Conservation (phyloP, 2,113 vertebrate species). For the Chaetodon auriga region DNA sequence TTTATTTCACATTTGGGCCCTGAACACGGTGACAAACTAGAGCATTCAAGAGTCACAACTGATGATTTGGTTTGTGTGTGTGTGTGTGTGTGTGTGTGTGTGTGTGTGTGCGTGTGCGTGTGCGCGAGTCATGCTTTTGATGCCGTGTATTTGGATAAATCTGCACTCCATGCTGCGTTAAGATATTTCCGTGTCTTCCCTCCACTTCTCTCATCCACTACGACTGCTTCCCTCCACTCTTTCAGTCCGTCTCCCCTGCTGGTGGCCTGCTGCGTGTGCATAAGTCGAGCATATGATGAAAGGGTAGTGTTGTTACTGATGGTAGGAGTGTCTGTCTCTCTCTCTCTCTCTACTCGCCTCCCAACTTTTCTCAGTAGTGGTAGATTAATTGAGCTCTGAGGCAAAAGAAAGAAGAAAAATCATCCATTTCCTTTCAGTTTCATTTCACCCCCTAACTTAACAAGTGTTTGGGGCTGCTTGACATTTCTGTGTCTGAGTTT, state of each 20-base stretch:
- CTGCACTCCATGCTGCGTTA: not conserved
- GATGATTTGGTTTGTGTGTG: not conserved
- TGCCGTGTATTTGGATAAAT: constrained; percentile 15
- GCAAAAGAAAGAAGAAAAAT: constrained; percentile 4
- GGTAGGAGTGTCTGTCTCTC: constrained; percentile 39
- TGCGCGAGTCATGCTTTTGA: constrained; percentile 1
- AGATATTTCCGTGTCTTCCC: constrained; percentile 27
- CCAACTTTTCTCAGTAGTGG: constrained; percentile 31
- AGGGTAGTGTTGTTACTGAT: constrained; percentile 43
- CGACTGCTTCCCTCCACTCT: constrained; percentile 1
- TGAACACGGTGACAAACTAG: not conserved
- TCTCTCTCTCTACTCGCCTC: constrained; percentile 4
- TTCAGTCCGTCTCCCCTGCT: constrained; percentile 23
- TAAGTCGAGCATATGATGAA: constrained; percentile 48
- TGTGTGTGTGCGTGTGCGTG: not conserved
- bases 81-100: not conserved
- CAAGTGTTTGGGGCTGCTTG: not conserved
- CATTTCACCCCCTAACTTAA: constrained; percentile 11
- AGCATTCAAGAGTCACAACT: not conserved
- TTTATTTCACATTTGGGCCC: not conserved
- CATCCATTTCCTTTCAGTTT: constrained; percentile 20
- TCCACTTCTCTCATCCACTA: constrained; percentile 30
- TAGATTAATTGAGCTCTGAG: constrained; percentile 50
- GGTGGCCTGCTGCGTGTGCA: constrained; percentile 43
- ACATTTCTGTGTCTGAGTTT: constrained; percentile 10